phyloP scores from a whole-genome alignment of 2,888 invertebrate genomes.

The Therioaphis trifolii region DNA sequence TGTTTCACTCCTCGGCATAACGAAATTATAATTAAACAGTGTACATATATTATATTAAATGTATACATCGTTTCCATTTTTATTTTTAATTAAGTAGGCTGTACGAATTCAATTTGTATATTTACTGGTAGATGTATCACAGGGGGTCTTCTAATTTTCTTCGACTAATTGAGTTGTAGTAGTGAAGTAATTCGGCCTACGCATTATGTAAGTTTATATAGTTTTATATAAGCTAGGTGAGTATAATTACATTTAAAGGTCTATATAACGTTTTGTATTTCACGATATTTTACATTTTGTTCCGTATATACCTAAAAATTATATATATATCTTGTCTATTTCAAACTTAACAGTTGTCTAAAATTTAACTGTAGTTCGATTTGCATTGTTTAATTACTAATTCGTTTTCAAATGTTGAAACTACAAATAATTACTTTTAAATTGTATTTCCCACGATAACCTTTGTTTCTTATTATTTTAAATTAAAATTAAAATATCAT shows the following conservation, averaged over 20 bases:
- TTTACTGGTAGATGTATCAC: neutral
- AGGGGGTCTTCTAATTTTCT: constrained; percentile 41
- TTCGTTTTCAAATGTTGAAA: no score
- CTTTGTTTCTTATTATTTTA: neutral
- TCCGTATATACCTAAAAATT: no score
- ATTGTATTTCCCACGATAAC: neutral
- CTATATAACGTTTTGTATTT: no score
- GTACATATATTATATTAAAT: neutral
- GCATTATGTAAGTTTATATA: no score
- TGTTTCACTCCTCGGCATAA: constrained; percentile 35
- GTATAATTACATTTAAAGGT: neutral
- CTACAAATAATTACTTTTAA: no score
- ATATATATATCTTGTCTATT: no score
- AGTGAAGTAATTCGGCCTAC: neutral
- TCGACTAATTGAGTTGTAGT: constrained; percentile 34
- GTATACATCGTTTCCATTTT: constrained; percentile 31
- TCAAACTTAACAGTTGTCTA: no score
- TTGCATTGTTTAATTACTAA: no score
- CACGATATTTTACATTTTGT: no score
- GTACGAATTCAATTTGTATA: constrained; percentile 55
- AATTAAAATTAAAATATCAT: neutral
- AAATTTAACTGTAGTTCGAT: no score
- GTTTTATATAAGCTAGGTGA: no score
- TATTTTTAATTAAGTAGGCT: constrained; percentile 35
- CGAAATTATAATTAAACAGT: constrained; percentile 44